A percentile compares a stretch with the other conserved stretches of the same genome.
Conservation (phyloP, 2,888 invertebrate species). For the Plebejus argus region DNA sequence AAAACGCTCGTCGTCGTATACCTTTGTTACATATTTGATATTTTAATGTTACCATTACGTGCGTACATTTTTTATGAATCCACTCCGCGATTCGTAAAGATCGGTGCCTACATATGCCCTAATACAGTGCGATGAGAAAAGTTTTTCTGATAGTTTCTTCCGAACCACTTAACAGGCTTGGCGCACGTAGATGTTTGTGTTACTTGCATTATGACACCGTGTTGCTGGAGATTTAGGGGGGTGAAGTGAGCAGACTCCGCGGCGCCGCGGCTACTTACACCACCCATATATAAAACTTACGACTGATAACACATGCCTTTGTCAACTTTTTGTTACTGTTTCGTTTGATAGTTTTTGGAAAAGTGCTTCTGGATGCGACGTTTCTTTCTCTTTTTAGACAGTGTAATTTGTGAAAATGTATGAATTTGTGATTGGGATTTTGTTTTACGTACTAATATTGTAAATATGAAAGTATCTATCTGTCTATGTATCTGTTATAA, state of each 20-base stretch:
- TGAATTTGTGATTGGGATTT: not conserved
- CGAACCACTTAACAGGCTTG: constrained; percentile 81
- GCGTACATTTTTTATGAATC: constrained; percentile 21
- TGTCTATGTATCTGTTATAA: no score
- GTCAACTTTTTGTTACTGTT: constrained; percentile 29
- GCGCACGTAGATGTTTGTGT: constrained; percentile 80
- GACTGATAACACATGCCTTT: constrained; percentile 35
- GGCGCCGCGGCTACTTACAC: constrained; percentile 67
- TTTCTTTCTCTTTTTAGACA: not conserved
- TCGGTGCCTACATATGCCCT: constrained; percentile 57
- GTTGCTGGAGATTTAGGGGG: constrained; percentile 78
- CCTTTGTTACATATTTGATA: not conserved
- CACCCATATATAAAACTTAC: constrained; percentile 31
- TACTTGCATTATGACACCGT: constrained; percentile 80
- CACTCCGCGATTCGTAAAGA: constrained; percentile 7
- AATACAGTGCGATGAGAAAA: constrained; percentile 70
- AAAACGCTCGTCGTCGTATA: not conserved
- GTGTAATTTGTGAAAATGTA: not conserved
- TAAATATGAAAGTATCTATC: no score
- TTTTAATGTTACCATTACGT: not conserved
- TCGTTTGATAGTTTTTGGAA: constrained; percentile 5
- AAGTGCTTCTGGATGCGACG: not conserved
- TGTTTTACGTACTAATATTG: not conserved
- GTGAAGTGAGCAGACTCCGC: constrained; percentile 73
- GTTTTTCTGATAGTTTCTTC: constrained; percentile 80